Evolutionary conservation across 2,888 invertebrate genomes (phyloP), one percentile per base, ranked within the genome.

Genomic region (Andrena dorsata): DNA sequence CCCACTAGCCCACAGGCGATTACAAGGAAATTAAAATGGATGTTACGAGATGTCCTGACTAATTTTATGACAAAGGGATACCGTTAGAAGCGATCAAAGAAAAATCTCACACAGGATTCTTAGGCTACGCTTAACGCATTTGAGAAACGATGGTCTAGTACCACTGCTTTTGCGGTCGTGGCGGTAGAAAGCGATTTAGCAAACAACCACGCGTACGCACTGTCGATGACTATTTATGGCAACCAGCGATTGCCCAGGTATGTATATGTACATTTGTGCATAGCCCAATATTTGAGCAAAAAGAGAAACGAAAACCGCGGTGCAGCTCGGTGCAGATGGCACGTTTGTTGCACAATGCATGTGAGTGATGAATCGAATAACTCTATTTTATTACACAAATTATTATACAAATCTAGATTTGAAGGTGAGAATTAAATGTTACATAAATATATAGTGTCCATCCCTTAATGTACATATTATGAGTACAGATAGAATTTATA

Each of bases 151-250:
- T 28, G 60, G 71, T 64, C 53, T n/a, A 41, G 32, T 53, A 28
- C 41, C 74, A 86, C 78, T 87, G 49, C 83, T 66, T 68, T 60
- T 74, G 77, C 79, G 85, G 79, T 87, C 73, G 69, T 10, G 58
- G 58, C 73, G 77, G 80, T 80, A 60, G 84, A 88, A 86, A 80
- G 69, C 84, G 84, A 87, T 87, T 87, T 80, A 76, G 68, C 60
- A 49, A 66, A 60, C 78, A 64, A 78, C 87, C 84, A 61, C 82
- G 74, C 70, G 60, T 65, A 83, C 66, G 75, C 75, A 49, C 71
- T 61, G 73, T 56, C 82, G 72, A 76, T 72, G 68, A 60, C 70
- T 78, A 68, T 77, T 76, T 83, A 76, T 73, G 65, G 76, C 58
- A n/a, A 60, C 51, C 76, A 63, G 63, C 69, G 30, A 83, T 77